Percentiles rank a stretch among this genome's conserved stretches.
Evolutionary conservation across 2,797 vertebrate species (phyloP).

Genomic region (Chaenodraco wilsoni): DNA sequence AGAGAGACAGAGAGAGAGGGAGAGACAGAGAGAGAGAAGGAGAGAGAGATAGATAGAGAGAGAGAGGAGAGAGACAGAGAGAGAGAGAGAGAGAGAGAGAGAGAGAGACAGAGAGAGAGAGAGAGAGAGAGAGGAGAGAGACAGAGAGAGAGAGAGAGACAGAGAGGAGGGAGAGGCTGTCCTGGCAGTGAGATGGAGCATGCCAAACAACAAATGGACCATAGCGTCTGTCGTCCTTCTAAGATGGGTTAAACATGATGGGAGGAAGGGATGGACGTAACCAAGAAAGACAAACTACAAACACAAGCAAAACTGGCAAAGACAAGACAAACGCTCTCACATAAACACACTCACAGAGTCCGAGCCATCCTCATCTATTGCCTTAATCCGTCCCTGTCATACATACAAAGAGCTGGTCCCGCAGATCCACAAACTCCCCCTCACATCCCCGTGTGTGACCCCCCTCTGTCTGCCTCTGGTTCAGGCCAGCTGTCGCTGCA

Average conservation of each 20-base stretch:
- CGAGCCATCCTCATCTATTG: conserved; percentile 50
- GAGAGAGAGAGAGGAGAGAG: conserved; percentile 28
- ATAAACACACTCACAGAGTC: conserved; percentile 37
- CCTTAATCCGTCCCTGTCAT: conserved; percentile 71
- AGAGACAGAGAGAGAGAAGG: conserved; percentile 38
- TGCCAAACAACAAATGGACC: conserved; percentile 62
- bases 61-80: conserved; percentile 34
- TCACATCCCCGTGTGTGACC: conserved; percentile 69
- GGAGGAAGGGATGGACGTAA: conserved; percentile 47
- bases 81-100: conserved; percentile 22
- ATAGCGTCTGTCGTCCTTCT: conserved; percentile 59
- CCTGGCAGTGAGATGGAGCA: conserved; percentile 63
- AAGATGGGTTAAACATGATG: conserved; percentile 54
- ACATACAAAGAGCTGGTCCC: conserved; percentile 79
- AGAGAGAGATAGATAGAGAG: conserved; percentile 28
- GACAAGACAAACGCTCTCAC: conserved; percentile 22
- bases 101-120: conserved; percentile 40
- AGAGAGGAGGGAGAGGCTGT: conserved; percentile 27
- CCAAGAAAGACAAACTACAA: conserved; percentile 60
- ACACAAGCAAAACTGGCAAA: conserved; percentile 47
- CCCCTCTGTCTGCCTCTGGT: conserved; percentile 77
- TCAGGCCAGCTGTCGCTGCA: conserved; percentile 83
- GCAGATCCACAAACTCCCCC: conserved; percentile 77
- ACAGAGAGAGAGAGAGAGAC: conserved; percentile 45
- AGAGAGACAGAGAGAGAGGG: conserved; percentile 17